phyloP scores from a whole-genome alignment of 2,888 invertebrate species.

The Bimastos eiseni region DNA sequence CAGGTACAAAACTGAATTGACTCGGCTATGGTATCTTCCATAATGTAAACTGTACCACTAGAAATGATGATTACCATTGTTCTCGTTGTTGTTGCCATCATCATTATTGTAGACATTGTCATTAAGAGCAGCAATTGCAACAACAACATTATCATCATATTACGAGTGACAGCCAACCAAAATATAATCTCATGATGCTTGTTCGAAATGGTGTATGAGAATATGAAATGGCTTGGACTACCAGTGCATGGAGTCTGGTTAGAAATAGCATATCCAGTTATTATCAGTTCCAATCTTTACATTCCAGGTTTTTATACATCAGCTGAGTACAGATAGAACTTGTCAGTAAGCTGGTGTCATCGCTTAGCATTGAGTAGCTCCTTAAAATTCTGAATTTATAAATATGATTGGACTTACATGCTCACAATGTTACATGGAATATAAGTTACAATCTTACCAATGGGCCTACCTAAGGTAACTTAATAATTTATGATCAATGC shows the following conservation, averaged over 20 bases:
- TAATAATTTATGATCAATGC: too few relatives aligned
- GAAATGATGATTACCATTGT: not conserved
- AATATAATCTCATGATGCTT: not conserved
- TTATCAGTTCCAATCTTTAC: too few relatives aligned
- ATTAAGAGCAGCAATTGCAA: not conserved
- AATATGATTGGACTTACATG: too few relatives aligned
- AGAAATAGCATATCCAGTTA: too few relatives aligned
- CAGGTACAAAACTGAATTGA: not conserved
- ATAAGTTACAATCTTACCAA: too few relatives aligned
- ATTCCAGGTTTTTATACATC: too few relatives aligned
- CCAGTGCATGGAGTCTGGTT: not conserved
- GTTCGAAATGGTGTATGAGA: not conserved
- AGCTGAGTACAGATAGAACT: too few relatives aligned
- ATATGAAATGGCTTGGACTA: not conserved
- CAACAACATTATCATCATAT: not conserved
- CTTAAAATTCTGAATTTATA: too few relatives aligned
- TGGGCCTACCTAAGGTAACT: too few relatives aligned
- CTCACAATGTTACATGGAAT: too few relatives aligned
- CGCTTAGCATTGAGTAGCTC: too few relatives aligned
- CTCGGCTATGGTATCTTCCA: not conserved
- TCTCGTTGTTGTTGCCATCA: not conserved
- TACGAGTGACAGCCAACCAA: not conserved
- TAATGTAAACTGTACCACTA: not conserved
- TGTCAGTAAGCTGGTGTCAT: too few relatives aligned
- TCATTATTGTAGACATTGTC: not conserved